Evolutionary conservation across 2,797 vertebrate genomes (phyloP), one percentile per base, ranked within the genome.

Genomic region (Ataeniobius toweri): DNA sequence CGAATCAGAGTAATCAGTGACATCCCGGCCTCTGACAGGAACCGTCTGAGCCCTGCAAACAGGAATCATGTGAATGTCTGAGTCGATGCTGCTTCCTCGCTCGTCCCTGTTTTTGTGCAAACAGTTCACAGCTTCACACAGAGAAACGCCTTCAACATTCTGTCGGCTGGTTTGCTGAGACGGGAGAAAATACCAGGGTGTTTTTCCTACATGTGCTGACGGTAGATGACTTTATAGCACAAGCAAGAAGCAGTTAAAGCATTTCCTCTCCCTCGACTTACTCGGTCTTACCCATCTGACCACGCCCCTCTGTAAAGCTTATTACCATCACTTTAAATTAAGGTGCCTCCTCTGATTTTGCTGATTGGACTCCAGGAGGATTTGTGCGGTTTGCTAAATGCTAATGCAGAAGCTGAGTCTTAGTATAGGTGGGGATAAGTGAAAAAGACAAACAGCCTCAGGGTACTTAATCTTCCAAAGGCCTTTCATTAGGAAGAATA

Each of bases 311-410:
- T n/a, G 65, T 67, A 82, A 90, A 90, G 77, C 86, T 76, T 44
- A 88, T 90, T 88, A 91, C 72, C 53, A 61, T 90, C 77, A 79
- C 88, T 65, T 82, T 71, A 81, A 77, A 85, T 87, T 82, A 88
- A 77, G 53, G 81, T 14, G 73, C 68, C 24, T 76, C 74, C 51
- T 73, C 78, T 80, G 81, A 84, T 79, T 86, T 87, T 77, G 82
- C 89, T 85, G 87, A 91, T 86, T 82, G 79, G 85, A 87, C 87
- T 86, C 75, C 51, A 74, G 80, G 83, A 79, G 80, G 89, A 89
- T 92, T 90, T 91, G 80, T 78, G 53, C 71, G 14, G 74, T 86
- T 77, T 81, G 12, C 73, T 86, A 74, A 85, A 78, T 41, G 56
- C 61, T 61, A 0, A 18, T 1, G 39, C 74, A 59, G 78, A 74